A percentile compares a stretch with the other conserved stretches of the same genome.
phyloP scores from a whole-genome alignment of 1,140 invertebrate species.

The Caenorhabditis tropicalis region DNA sequence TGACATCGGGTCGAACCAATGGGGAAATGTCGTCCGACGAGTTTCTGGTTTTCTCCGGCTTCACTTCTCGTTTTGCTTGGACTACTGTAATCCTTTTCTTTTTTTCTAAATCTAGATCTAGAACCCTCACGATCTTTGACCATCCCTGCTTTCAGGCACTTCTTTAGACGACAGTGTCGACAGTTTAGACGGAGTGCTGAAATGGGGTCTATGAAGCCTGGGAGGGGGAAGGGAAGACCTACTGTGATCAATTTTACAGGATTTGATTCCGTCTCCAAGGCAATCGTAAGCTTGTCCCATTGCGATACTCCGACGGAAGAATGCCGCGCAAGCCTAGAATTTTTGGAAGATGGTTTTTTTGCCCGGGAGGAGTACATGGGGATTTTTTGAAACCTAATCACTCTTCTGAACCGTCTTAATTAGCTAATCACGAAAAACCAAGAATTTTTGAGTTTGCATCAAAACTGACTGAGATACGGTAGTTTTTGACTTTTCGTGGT shows the following conservation, averaged over 20 bases:
- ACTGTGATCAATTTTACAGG: constrained; percentile 13
- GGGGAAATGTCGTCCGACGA: neutral
- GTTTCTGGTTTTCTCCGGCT: neutral
- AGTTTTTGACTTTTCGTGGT: no score
- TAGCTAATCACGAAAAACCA: no score
- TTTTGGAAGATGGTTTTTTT: neutral
- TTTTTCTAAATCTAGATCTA: neutral
- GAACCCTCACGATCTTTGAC: neutral
- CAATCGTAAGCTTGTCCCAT: constrained; percentile 1
- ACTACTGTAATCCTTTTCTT: neutral
- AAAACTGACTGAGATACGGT: no score
- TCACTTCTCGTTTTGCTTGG: neutral
- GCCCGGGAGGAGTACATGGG: no score
- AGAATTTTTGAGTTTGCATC: no score
- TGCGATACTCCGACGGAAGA: constrained; percentile 10
- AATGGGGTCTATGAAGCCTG: neutral
- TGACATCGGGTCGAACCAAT: neutral
- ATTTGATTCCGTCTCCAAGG: neutral
- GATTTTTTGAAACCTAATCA: no score
- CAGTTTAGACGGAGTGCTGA: constrained; percentile 20
- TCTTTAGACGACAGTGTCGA: neutral
- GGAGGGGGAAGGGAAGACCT: neutral
- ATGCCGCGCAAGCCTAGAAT: neutral
- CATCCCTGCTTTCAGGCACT: neutral
- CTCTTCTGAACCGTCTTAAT: no score